phyloP scores from a whole-genome alignment of 2,888 invertebrate genomes.

The Beris morrisii region DNA sequence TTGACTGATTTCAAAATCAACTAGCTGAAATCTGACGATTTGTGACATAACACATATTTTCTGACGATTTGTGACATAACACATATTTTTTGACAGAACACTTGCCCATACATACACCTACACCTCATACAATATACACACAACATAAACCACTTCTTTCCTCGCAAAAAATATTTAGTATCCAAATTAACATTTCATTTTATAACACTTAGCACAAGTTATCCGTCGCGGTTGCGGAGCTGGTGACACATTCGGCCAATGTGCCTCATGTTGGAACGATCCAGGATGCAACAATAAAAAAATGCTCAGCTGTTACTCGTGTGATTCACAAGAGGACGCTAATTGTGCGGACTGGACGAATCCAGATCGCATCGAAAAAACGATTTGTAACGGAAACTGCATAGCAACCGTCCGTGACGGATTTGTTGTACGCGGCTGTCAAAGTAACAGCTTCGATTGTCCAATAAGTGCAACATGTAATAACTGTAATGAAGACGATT shows the following conservation, averaged over 20 bases:
- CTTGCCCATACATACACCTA: not conserved
- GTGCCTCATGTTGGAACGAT: constrained; percentile 45
- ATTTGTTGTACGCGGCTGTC: constrained; percentile 46
- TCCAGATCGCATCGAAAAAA: constrained; percentile 45
- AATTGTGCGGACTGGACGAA: constrained; percentile 49
- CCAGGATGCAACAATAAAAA: constrained; percentile 45
- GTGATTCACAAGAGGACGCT: constrained; percentile 42
- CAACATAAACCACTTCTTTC: not conserved
- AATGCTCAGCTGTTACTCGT: constrained; percentile 48
- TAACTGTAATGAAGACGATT: constrained; percentile 45
- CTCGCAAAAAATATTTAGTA: not conserved
- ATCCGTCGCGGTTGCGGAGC: constrained; percentile 46
- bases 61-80: too few species aligned
- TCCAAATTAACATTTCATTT: not conserved
- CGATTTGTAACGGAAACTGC: constrained; percentile 46
- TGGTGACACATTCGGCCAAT: constrained; percentile 37
- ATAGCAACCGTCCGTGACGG: constrained; percentile 43
- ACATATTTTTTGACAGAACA: too few species aligned
- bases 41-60: too few species aligned
- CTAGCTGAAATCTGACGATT: too few species aligned
- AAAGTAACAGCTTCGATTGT: constrained; percentile 29
- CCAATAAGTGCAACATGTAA: constrained; percentile 38
- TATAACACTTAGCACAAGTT: not conserved
- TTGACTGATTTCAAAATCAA: too few species aligned
- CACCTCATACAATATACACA: not conserved